phyloP scores from a whole-genome alignment of 2,113 vertebrate species.

The Bufo gargarizans region DNA sequence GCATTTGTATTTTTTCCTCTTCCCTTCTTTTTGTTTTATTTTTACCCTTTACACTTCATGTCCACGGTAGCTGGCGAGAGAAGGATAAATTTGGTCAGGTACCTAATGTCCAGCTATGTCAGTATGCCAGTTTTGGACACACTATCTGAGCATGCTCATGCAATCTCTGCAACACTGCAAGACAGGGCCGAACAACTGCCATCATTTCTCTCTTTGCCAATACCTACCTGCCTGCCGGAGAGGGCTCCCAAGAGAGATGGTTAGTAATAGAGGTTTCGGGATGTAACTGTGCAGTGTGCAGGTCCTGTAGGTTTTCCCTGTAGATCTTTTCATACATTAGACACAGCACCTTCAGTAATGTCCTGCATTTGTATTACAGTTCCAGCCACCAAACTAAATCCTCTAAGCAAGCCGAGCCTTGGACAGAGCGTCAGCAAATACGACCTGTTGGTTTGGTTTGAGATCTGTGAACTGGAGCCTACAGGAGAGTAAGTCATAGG shows the following conservation, averaged over 20 bases:
- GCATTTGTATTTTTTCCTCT: neutral
- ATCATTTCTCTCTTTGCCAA: conserved; percentile 85
- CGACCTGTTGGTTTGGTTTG: conserved; percentile 97
- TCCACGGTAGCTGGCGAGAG: conserved; percentile 83
- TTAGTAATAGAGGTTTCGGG: conserved; percentile 75
- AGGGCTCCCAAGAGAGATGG: conserved; percentile 84
- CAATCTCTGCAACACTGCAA: conserved; percentile 86
- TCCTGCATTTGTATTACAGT: conserved; percentile 72
- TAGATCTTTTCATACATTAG: neutral
- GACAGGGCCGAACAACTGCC: conserved; percentile 84
- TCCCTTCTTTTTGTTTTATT: conserved; percentile 2
- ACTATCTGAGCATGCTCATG: conserved; percentile 86
- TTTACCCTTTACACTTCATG: conserved; percentile 36
- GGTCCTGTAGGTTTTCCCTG: conserved; percentile 5
- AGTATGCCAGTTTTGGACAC: conserved; percentile 84
- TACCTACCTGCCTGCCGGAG: conserved; percentile 80
- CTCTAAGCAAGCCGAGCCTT: conserved; percentile 92
- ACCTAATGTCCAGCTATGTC: conserved; percentile 90
- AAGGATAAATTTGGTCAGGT: conserved; percentile 89
- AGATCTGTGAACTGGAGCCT: conserved; percentile 97
- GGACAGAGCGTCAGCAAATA: conserved; percentile 98
- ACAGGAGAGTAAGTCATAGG: conserved; percentile 93
- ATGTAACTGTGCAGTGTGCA: neutral
- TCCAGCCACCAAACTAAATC: conserved; percentile 93
- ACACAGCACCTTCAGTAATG: neutral